Percentiles rank a stretch among this genome's conserved stretches.
Conservation (phyloP, 2,113 vertebrate genomes). For the Grus americana region DNA sequence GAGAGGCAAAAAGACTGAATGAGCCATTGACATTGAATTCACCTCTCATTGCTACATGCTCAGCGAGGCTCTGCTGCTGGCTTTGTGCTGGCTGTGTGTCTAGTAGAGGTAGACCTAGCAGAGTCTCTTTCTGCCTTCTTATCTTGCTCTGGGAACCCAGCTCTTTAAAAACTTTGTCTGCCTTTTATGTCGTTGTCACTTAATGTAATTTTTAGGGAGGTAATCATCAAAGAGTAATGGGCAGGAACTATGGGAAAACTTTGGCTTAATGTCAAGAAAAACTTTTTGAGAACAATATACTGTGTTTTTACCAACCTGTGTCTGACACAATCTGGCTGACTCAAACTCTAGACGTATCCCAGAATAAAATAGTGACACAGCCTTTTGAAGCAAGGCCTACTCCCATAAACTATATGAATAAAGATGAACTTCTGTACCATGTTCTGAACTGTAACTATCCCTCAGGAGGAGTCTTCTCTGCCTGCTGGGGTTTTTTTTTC, state of each 20-base stretch:
- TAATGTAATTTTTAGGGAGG: background rate
- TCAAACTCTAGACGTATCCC: background rate
- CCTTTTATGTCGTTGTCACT: background rate
- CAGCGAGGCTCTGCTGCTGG: background rate
- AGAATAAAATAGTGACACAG: background rate
- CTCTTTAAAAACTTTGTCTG: background rate
- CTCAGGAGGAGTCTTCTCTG: background rate
- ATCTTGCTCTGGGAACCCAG: background rate
- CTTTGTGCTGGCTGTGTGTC: background rate
- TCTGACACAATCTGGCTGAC: background rate
- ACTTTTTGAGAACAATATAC: background rate
- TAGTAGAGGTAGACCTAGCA: background rate
- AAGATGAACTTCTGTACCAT: background rate
- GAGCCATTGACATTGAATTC: constrained; percentile 34
- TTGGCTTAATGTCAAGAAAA: constrained; percentile 11
- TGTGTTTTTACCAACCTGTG: background rate
- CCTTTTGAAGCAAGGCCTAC: background rate
- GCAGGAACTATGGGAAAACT: background rate
- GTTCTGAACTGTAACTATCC: background rate
- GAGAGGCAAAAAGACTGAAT: constrained; percentile 25
- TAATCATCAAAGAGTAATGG: background rate
- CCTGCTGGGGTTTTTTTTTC: background rate
- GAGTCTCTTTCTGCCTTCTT: background rate
- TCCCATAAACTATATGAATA: background rate
- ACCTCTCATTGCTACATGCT: background rate